Evolutionary conservation across 2,797 vertebrate genomes (phyloP), one percentile per base, ranked within the genome.

Genomic region (Chrysocyon brachyurus): DNA sequence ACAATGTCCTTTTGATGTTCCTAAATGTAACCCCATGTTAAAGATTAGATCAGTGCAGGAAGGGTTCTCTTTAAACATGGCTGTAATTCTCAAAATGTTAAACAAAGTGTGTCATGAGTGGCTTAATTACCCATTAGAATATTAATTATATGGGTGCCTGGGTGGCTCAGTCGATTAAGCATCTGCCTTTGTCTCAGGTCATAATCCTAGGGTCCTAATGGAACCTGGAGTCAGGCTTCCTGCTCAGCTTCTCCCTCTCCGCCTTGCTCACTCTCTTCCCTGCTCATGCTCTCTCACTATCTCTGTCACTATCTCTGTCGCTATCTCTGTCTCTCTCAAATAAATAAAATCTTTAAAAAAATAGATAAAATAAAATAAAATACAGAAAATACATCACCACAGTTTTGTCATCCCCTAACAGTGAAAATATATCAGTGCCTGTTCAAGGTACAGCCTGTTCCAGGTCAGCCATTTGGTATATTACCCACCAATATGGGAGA

Each of bases 391-490:
- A 97, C 84, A 95, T 96, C 64, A 92, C 92, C 95, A 97, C 79
- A 93, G 94, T 98, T 98, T 96, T n/a, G 97, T 96, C 88, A 75
- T 87, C 97, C 94, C 95, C 95, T 97, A 96, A 96, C 95, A 98
- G 87, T 88, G 93, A 98, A 81, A 87, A 81, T 72, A 89, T 19
- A 81, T 46, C 22, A 63, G 49, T 0, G 0, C 33, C 87, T 81
- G 28, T 12, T 46, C 54, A 36, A 40, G 28, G 28, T 57, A 21
- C 22, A 63, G 36, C 59, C 28, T 22, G 17, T 90, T 56, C 8
- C 46, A 68, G 17, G 28, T 28, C 33, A 90, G n/a, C 1, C 24
- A 90, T 49, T 54, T 49, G 17, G 22, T 77, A 66, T 86, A 36
- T 91, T 85, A n/a, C 54, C 46, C 59, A 82, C 31, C 54, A 75